phyloP scores from a whole-genome alignment of 2,888 invertebrate species.

The Ophion ventricosus region DNA sequence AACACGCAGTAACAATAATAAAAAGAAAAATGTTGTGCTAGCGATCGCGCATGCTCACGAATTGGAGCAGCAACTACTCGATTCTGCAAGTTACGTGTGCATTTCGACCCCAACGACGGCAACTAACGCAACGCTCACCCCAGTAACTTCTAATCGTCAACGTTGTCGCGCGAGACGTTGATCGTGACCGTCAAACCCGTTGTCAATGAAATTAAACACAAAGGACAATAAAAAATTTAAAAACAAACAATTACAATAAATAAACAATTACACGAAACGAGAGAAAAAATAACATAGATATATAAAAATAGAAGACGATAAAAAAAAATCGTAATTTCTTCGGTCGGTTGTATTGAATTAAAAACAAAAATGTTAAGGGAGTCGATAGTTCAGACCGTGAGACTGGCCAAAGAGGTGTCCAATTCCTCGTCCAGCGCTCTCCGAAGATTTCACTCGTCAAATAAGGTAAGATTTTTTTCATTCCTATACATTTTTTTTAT shows the following conservation, averaged over 20 bases:
- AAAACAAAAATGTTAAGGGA: slow-evolving; percentile 68
- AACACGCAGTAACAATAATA: not conserved
- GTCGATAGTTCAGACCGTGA: slow-evolving; percentile 65
- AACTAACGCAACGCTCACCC: slow-evolving; percentile 62
- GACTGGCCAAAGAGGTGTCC: slow-evolving; percentile 71
- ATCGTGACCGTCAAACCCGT: slow-evolving; percentile 64
- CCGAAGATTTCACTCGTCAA: slow-evolving; percentile 72
- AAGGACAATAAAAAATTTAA: not conserved
- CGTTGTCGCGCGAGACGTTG: slow-evolving; percentile 68
- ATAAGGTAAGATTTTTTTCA: slow-evolving; percentile 69
- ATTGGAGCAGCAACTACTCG: slow-evolving; percentile 45
- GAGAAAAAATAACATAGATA: not conserved
- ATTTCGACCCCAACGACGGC: slow-evolving; percentile 63
- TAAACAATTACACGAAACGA: not conserved
- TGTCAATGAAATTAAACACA: slow-evolving; percentile 48
- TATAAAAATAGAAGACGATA: not conserved
- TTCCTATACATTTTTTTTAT: not conserved
- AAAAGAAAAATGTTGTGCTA: slow-evolving; percentile 17
- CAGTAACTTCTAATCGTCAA: slow-evolving; percentile 72
- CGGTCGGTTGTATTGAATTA: not conserved
- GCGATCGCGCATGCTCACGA: slow-evolving; percentile 61
- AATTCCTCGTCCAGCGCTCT: slow-evolving; percentile 70
- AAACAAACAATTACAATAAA: not conserved
- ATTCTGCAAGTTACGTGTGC: slow-evolving; percentile 54
- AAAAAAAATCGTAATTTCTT: slow-evolving; percentile 22